Evolutionary conservation across 2,797 vertebrate species (phyloP), one percentile per base, ranked within the genome.

Genomic region (Nothura maculosa): DNA sequence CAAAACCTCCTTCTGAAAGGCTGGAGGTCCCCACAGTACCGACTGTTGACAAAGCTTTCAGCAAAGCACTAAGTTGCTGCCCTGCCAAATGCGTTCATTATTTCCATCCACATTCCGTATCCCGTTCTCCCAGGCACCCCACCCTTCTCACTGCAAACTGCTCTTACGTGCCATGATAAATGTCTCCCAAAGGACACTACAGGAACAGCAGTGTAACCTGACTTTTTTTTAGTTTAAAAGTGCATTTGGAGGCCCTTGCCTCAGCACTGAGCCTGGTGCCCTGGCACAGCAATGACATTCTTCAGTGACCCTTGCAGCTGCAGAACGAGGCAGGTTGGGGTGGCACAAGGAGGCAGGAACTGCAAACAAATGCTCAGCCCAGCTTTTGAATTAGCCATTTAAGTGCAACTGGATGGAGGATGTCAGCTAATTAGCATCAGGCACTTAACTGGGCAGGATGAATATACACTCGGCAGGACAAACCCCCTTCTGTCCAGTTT

Each of bases 371-470:
- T 45, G 36, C 40, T 89, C 81, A 48, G 61, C 16, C 76, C 45
- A 3, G 34, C 90, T 55, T 81, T 1, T 36, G 34, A 93, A 52
- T 15, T 52, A 38, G 45, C 50, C 16, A 89, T 80, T 94, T 81
- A 82, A 80, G 27, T 2, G 16, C 62, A 55, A 89, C 74, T 78
- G 66, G 45, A 87, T 54, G 68, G 93, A 88, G 40, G 58, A 86
- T 58, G 68, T 64, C 68, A 50, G 57, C 48, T 67, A 90, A 92
- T 88, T 76, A 76, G 47, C 25, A 89, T 63, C 48, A 91, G 52
- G 60, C 60, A 48, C 73, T 48, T 94, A 95, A 95, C 69, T 92
- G 61, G 77, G 60, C 30, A 76, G 63, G 88, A 68, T 36, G n/a
- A 80, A 38, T 92, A 81, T 58, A 64, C 3, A 15, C 45, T 89